phyloP scores from a whole-genome alignment of 2,113 vertebrate species.

The Reinhardtius hippoglossoides region DNA sequence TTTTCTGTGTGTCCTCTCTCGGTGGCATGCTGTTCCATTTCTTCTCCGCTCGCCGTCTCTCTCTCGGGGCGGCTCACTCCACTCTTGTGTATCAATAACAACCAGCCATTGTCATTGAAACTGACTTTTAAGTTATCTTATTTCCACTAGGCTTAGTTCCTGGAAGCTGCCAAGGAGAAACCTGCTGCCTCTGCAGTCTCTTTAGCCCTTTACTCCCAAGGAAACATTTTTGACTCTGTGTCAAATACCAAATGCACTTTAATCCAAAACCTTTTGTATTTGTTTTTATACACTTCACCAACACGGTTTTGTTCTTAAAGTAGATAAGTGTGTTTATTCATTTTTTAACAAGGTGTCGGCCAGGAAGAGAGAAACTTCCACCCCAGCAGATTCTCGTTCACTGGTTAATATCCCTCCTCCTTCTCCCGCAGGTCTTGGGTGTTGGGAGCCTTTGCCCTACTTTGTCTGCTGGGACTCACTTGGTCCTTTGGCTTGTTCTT shows the following conservation, averaged over 20 bases:
- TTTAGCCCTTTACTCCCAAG: slow-evolving; percentile 44
- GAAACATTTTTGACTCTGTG: slow-evolving; percentile 25
- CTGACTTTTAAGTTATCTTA: slow-evolving; percentile 71
- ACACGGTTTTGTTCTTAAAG: background rate
- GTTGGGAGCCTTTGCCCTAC: slow-evolving; percentile 92
- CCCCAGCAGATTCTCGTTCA: background rate
- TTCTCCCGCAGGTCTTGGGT: slow-evolving; percentile 93
- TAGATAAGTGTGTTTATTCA: slow-evolving; percentile 1
- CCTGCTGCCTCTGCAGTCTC: slow-evolving; percentile 57
- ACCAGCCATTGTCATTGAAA: slow-evolving; percentile 58
- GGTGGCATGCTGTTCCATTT: slow-evolving; percentile 82
- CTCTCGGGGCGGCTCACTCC: slow-evolving; percentile 35
- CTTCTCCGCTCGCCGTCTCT: slow-evolving; percentile 14
- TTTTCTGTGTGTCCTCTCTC: slow-evolving; percentile 84
- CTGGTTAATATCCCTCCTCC: slow-evolving; percentile 18
- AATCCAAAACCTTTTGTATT: slow-evolving; percentile 34
- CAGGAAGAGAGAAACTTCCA: slow-evolving; percentile 4
- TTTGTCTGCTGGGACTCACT: slow-evolving; percentile 94
- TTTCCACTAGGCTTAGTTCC: slow-evolving; percentile 67
- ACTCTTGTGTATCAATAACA: slow-evolving; percentile 63
- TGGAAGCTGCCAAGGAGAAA: slow-evolving; percentile 64
- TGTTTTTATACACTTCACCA: slow-evolving; percentile 9
- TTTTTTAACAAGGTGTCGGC: slow-evolving; percentile 24
- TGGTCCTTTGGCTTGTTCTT: slow-evolving; percentile 98
- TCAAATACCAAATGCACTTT: background rate